phyloP scores from a whole-genome alignment of 2,888 invertebrate genomes.

The Tipula confusa region DNA sequence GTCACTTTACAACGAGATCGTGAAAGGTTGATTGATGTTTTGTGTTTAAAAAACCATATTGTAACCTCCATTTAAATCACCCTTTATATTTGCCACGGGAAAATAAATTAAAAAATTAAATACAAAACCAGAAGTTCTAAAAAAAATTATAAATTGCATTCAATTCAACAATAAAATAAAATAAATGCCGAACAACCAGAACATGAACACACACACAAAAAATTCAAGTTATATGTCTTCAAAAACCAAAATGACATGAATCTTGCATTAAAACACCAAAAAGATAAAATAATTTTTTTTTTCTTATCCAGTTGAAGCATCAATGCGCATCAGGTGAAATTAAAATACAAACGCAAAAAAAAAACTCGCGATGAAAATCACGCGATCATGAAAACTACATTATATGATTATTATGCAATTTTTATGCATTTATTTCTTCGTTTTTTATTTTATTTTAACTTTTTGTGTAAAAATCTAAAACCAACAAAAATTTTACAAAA shows the following conservation, averaged over 20 bases:
- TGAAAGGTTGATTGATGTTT: too few relatives aligned
- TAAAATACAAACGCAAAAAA: not conserved
- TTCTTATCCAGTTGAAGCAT: not conserved
- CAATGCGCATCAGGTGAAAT: constrained; percentile 25
- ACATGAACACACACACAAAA: not conserved
- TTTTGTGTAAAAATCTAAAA: too few relatives aligned
- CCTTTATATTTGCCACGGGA: not conserved
- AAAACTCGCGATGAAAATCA: constrained; percentile 16
- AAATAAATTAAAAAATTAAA: not conserved
- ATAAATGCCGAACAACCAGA: not conserved
- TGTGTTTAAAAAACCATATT: too few relatives aligned
- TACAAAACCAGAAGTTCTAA: not conserved
- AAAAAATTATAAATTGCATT: not conserved
- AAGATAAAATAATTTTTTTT: not conserved
- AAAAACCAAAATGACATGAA: not conserved
- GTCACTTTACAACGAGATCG: too few relatives aligned
- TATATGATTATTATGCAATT: constrained; percentile 12
- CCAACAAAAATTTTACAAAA: not conserved
- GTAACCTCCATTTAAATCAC: too few relatives aligned
- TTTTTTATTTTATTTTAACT: not conserved
- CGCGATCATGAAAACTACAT: constrained; percentile 7
- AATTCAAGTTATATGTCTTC: not conserved
- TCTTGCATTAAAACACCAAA: constrained; percentile 6
- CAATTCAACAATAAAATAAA: not conserved
- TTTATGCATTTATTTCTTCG: not conserved